phyloP scores from a whole-genome alignment of 1,140 invertebrate species.

The Scaptodrosophila lebanonensis region DNA sequence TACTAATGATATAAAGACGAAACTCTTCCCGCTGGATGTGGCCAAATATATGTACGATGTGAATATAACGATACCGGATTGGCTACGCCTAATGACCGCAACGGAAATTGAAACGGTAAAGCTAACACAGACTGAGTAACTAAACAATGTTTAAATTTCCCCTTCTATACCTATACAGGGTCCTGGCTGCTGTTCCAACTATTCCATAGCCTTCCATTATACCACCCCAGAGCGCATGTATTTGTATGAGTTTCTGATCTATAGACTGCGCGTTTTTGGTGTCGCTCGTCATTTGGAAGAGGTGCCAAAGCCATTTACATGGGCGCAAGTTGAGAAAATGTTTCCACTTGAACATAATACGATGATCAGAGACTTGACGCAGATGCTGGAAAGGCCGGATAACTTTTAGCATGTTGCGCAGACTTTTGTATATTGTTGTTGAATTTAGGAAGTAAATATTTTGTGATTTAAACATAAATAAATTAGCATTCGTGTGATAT shows the following conservation, averaged over 20 bases:
- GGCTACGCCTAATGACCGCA: conserved; percentile 45
- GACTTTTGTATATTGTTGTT: background rate
- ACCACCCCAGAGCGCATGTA: conserved; percentile 50
- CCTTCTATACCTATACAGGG: conserved; percentile 23
- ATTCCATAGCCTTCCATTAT: conserved; percentile 57
- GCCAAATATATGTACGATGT: conserved; percentile 76
- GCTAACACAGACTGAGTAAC: background rate
- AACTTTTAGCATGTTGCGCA: conserved; percentile 38
- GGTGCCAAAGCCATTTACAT: conserved; percentile 7
- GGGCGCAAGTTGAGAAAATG: conserved; percentile 24
- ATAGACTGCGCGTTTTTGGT: conserved; percentile 33
- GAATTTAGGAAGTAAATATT: too few species aligned
- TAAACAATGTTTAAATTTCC: background rate
- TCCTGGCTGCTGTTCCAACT: conserved; percentile 46
- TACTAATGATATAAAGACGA: conserved; percentile 26
- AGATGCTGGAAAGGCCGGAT: conserved; percentile 46
- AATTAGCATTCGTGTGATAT: conserved; percentile 1
- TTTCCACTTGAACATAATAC: conserved; percentile 52
- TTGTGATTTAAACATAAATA: background rate
- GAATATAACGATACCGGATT: conserved; percentile 43
- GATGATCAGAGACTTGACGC: conserved; percentile 33
- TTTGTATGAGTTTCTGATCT: conserved; percentile 56
- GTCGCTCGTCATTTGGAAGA: background rate
- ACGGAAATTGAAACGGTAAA: conserved; percentile 29
- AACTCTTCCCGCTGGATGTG: conserved; percentile 78